A percentile compares a stretch with the other conserved stretches of the same genome.
Conservation (phyloP, 2,888 invertebrate species). For the Gymnocheta viridis region DNA sequence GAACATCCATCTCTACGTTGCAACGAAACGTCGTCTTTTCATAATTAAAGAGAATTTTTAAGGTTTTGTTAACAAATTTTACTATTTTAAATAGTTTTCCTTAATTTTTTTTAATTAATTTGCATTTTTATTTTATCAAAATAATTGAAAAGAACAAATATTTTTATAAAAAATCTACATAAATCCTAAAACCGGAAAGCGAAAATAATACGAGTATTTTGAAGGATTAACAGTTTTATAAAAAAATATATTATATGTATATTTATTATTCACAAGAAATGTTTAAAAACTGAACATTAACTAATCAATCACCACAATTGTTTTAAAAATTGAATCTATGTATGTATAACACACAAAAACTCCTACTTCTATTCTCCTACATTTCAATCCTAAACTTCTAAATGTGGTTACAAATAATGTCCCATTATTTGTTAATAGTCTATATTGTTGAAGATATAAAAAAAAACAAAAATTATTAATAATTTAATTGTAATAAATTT, state of each 20-base stretch:
- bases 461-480: constrained; percentile 8
- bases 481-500: neutral
- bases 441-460: constrained; percentile 27
- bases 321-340: neutral
- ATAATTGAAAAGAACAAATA: neutral
- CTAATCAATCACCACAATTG: neutral
- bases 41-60: too few relatives aligned
- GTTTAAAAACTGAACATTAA: neutral
- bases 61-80: too few relatives aligned
- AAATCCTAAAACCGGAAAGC: neutral
- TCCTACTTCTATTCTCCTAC: neutral
- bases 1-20: too few relatives aligned
- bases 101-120: neutral
- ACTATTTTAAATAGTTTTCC: neutral
- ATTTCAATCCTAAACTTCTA: constrained; percentile 11
- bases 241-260: neutral
- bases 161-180: constrained; percentile 14
- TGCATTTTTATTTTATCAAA: neutral
- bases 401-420: constrained; percentile 31
- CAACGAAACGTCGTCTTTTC: too few relatives aligned
- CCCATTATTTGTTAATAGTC: constrained; percentile 14
- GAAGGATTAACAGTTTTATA: neutral
- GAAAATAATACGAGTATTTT: neutral
- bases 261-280: neutral
- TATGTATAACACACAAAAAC: neutral